Evolutionary conservation across 2,113 vertebrate genomes (phyloP).

Genomic region (Delphinus delphis): DNA sequence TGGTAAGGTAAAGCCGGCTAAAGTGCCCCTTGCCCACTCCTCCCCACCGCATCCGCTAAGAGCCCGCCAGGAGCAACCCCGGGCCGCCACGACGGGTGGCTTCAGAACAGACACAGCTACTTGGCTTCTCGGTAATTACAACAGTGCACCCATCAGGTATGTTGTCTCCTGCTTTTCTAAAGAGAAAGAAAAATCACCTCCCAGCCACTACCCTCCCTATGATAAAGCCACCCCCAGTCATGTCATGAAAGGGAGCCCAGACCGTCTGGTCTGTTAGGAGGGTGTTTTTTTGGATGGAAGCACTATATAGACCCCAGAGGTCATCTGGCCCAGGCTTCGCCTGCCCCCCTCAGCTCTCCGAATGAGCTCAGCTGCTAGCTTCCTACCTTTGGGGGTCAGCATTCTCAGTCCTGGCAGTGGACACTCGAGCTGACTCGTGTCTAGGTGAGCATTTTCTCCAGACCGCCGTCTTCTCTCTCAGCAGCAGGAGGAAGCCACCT

Average conservation of each 20-base stretch:
- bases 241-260: not conserved
- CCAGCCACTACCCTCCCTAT: not conserved
- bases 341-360: not conserved
- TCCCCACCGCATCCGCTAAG: not conserved
- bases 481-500: not conserved
- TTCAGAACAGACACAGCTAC: fast-evolving
- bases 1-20: not conserved
- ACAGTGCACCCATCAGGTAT: not conserved
- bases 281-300: not conserved
- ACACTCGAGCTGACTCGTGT: not conserved
- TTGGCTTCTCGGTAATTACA: not conserved
- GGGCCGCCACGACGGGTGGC: fast-evolving
- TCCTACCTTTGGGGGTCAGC: not conserved
- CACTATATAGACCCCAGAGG: not conserved
- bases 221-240: not conserved
- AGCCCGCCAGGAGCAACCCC: not conserved
- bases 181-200: not conserved
- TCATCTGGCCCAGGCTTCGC: not conserved
- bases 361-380: not conserved
- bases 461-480: not conserved
- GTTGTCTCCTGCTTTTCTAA: slow-evolving; percentile 11
- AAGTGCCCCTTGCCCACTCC: not conserved
- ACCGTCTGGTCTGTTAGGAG: not conserved
- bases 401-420: not conserved
- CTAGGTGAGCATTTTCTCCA: slow-evolving; percentile 22